Conservation (phyloP, 1,140 invertebrate genomes). For the Cyphomyrmex costatus region DNA sequence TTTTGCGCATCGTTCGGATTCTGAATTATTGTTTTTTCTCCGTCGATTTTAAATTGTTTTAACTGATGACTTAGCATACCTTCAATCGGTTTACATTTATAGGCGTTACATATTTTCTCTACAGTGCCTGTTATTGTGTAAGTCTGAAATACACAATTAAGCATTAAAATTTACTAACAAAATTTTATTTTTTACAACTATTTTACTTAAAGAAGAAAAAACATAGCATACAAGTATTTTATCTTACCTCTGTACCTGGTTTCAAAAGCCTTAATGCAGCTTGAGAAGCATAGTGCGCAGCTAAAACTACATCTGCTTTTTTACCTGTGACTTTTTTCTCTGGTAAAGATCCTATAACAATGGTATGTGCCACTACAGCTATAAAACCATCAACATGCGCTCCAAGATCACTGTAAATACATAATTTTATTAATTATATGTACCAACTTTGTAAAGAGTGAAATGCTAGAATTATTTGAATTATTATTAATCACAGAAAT, state of each 20-base stretch:
- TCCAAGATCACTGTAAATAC: constrained; percentile 95
- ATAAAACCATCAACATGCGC: constrained; percentile 99
- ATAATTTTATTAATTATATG: constrained; percentile 18
- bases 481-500: background rate
- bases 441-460: background rate
- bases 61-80: constrained; percentile 99
- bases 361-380: constrained; percentile 98
- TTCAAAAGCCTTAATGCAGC: constrained; percentile 97
- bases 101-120: constrained; percentile 96
- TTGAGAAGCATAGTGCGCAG: constrained; percentile 97
- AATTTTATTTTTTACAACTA: background rate
- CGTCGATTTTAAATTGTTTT: constrained; percentile 98
- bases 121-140: constrained; percentile 97
- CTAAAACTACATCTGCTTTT: constrained; percentile 97
- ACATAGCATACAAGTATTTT: background rate
- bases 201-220: background rate
- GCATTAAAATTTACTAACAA: constrained; percentile 1
- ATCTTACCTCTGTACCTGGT: constrained; percentile 94
- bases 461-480: background rate
- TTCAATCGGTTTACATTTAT: constrained; percentile 98
- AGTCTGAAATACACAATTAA: constrained; percentile 89
- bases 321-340: constrained; percentile 93
- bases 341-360: constrained; percentile 94
- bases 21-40: constrained; percentile 99
- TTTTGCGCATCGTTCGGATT: constrained; percentile 99